Conservation (phyloP, 2,113 vertebrate species). For the Oreochromis tanganicae region DNA sequence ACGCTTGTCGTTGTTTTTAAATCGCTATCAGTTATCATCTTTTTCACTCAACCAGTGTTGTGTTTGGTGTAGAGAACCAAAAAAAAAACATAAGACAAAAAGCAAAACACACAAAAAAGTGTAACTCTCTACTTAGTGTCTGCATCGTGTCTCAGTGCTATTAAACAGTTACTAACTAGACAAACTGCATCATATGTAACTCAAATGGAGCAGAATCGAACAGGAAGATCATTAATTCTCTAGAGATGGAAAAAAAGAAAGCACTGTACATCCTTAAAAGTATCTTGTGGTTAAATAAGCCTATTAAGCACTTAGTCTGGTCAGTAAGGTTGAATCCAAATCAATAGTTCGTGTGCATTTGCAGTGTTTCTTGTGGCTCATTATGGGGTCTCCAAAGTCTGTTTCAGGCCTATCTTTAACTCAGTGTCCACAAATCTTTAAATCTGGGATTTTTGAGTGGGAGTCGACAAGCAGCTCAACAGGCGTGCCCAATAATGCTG, state of each 20-base stretch:
- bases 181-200: neutral
- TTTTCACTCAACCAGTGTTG: neutral
- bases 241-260: neutral
- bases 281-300: slow-evolving; percentile 44
- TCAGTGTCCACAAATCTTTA: slow-evolving; percentile 15
- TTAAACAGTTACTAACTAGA: slow-evolving; percentile 10
- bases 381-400: slow-evolving; percentile 31
- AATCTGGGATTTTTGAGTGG: neutral
- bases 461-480: neutral
- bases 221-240: slow-evolving; percentile 33
- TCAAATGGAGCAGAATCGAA: slow-evolving; percentile 8
- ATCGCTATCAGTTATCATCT: neutral
- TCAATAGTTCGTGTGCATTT: slow-evolving; percentile 38
- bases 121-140: neutral
- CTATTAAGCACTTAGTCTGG: slow-evolving; percentile 56
- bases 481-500: neutral
- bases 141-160: neutral
- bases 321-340: slow-evolving; percentile 35
- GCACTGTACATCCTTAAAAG: slow-evolving; percentile 19
- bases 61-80: neutral
- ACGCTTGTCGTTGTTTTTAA: neutral
- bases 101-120: neutral
- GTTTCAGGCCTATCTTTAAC: neutral
- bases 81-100: neutral
- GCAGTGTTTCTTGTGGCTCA: slow-evolving; percentile 33